These are phyloP conservation scores for Seriola aureovittata DNA, from an alignment of 2,113 vertebrate genomes.

Conservation along the genomic window DNA sequence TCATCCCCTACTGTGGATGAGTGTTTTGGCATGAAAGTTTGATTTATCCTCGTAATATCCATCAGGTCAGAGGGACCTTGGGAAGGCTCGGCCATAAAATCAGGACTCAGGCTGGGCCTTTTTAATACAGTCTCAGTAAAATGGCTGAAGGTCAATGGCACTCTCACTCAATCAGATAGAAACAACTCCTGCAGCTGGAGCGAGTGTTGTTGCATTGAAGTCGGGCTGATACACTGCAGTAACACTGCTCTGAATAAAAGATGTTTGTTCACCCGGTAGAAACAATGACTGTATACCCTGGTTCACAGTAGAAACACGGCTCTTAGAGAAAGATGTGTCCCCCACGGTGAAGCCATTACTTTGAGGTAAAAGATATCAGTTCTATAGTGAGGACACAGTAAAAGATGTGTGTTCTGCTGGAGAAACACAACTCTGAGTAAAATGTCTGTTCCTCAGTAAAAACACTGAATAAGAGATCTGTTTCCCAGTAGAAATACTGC, in stretches of 20 bases:
- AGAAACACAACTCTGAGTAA: slow-evolving; percentile 36
- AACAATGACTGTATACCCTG: slow-evolving; percentile 25
- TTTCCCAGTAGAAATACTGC: slow-evolving; percentile 11
- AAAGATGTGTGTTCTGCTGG: slow-evolving; percentile 31
- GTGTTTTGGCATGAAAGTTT: slow-evolving; percentile 75
- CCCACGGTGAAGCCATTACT: slow-evolving; percentile 49
- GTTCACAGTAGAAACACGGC: slow-evolving; percentile 27
- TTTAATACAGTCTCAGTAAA: slow-evolving; percentile 83
- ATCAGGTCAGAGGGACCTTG: slow-evolving; percentile 80
- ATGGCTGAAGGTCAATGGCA: slow-evolving; percentile 78
- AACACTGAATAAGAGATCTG: slow-evolving; percentile 17
- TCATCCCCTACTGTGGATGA: slow-evolving; percentile 57
- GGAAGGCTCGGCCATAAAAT: slow-evolving; percentile 76
- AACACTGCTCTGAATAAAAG: slow-evolving; percentile 54
- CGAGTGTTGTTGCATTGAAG: slow-evolving; percentile 64
- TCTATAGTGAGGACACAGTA: slow-evolving; percentile 8
- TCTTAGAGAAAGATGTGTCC: slow-evolving; percentile 47
- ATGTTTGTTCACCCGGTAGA: slow-evolving; percentile 36
- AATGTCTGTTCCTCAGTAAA: slow-evolving; percentile 6
- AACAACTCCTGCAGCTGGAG: slow-evolving; percentile 62
- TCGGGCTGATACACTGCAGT: slow-evolving; percentile 43
- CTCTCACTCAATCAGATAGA: slow-evolving; percentile 77
- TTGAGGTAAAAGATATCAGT: slow-evolving; percentile 37
- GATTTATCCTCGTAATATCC: slow-evolving; percentile 84
- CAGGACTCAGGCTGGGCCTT: slow-evolving; percentile 71